Conservation (phyloP, 2,113 vertebrate species). For the Orientallactaga bullata region DNA sequence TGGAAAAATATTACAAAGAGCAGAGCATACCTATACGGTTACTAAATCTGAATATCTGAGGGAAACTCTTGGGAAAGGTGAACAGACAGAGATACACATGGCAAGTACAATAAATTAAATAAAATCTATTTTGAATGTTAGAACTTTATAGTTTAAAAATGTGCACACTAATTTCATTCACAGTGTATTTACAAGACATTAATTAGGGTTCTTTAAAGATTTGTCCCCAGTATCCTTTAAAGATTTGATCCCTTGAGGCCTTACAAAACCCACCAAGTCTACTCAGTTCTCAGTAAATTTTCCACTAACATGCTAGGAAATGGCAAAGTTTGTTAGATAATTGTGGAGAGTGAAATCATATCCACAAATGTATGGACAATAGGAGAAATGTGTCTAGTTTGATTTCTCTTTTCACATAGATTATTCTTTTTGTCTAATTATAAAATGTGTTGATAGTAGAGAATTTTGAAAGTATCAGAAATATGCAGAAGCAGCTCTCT, state of each 20-base stretch:
- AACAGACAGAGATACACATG: not conserved
- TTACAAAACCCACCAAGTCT: not conserved
- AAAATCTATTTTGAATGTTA: not conserved
- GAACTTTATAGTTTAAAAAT: not conserved
- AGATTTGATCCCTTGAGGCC: not conserved
- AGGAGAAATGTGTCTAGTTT: not conserved
- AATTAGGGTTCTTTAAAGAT: not conserved
- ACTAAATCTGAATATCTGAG: not conserved
- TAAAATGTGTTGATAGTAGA: not conserved
- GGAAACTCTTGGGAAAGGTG: not conserved
- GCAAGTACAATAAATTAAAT: not conserved
- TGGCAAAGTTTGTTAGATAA: not conserved
- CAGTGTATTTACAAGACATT: not conserved
- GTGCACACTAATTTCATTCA: not conserved
- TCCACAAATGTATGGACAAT: not conserved
- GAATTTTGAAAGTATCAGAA: constrained; percentile 8
- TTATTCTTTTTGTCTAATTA: not conserved
- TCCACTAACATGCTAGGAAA: not conserved
- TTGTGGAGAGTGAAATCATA: not conserved
- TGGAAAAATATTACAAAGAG: not conserved
- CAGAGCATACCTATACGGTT: not conserved
- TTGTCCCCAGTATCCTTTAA: not conserved
- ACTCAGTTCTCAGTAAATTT: not conserved
- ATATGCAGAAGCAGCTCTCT: not conserved
- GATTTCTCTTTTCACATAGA: not conserved